Conservation (phyloP, 2,888 invertebrate species). For the Eupithecia vulgata region DNA sequence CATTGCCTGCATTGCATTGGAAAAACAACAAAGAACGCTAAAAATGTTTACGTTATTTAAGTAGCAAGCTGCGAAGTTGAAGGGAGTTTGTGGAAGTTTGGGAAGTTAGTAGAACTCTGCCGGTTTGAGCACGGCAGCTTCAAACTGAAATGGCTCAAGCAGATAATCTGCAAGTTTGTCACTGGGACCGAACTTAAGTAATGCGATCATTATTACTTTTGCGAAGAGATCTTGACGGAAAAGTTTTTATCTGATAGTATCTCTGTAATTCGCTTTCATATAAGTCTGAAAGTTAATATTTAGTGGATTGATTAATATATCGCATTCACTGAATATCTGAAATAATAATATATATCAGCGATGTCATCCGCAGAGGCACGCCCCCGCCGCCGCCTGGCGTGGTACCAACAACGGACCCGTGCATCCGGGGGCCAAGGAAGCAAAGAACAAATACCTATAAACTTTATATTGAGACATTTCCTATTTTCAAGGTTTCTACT, state of each 20-base stretch:
- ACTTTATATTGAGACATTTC: background rate
- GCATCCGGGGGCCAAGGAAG: too few species aligned
- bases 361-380: too few species aligned
- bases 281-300: background rate
- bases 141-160: conserved; percentile 71
- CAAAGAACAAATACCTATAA: background rate
- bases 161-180: conserved; percentile 75
- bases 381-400: too few species aligned
- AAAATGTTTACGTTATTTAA: conserved; percentile 51
- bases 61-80: conserved; percentile 53
- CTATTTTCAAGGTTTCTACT: conserved; percentile 12
- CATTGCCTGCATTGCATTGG: conserved; percentile 14
- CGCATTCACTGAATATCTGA: too few species aligned
- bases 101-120: conserved; percentile 63
- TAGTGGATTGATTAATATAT: background rate
- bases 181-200: conserved; percentile 64
- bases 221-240: conserved; percentile 52
- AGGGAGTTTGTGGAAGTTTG: conserved; percentile 59
- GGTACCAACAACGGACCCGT: too few species aligned
- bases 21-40: conserved; percentile 41
- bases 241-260: conserved; percentile 26
- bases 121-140: conserved; percentile 64
- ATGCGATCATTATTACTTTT: conserved; percentile 67
- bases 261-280: background rate
- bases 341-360: too few species aligned